These are phyloP conservation scores for Apodemus agrarius DNA, from an alignment of 2,797 vertebrate genomes.

Conservation along the genomic window DNA sequence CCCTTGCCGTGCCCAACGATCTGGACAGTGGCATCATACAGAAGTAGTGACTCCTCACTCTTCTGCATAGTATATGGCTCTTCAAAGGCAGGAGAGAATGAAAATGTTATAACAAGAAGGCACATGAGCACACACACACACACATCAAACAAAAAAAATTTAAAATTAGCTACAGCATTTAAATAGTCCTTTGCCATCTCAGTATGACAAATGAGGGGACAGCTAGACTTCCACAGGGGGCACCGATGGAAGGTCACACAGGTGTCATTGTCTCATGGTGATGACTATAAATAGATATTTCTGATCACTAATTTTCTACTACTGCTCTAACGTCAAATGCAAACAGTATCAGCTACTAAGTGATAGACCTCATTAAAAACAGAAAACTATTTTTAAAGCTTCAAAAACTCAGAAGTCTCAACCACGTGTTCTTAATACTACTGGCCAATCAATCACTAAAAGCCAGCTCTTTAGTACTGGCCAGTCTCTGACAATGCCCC, in stretches of 20 bases:
- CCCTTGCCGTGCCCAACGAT: neutral
- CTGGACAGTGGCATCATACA: neutral
- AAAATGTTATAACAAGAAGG: neutral
- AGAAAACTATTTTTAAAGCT: constrained; percentile 9
- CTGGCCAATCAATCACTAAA: neutral
- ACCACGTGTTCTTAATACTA: neutral
- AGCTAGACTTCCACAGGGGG: neutral
- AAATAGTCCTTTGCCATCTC: neutral
- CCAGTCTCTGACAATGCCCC: neutral
- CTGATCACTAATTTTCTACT: neutral
- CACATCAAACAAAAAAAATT: neutral
- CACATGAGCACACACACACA: neutral
- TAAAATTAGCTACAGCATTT: neutral
- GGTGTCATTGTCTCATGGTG: neutral
- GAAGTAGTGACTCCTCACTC: neutral
- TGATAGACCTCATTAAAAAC: constrained; percentile 14
- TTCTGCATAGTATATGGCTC: neutral
- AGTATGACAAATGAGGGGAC: neutral
- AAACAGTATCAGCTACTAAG: constrained; percentile 45
- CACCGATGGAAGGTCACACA: neutral
- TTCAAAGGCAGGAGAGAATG: neutral
- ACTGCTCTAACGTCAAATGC: constrained; percentile 5
- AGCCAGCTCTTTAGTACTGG: neutral
- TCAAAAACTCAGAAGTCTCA: neutral
- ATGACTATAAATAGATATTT: constrained; percentile 24